Conservation (phyloP, 2,113 vertebrate genomes). For the Cathartes aura region DNA sequence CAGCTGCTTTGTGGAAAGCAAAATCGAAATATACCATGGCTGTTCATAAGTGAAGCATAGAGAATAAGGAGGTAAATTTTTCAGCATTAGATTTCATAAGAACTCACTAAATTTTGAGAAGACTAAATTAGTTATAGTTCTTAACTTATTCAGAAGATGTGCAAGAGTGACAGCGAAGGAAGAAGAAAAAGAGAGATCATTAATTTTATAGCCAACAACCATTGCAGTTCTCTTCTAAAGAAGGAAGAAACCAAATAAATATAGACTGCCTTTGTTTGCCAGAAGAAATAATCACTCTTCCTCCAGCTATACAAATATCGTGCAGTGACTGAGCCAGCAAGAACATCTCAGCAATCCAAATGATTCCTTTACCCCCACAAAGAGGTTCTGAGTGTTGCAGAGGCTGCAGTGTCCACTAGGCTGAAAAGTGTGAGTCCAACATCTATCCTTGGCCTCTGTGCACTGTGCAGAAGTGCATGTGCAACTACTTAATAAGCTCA, state of each 20-base stretch:
- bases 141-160: background rate
- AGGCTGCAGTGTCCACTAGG: background rate
- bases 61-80: background rate
- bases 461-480: background rate
- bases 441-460: background rate
- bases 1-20: background rate
- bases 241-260: constrained; percentile 6
- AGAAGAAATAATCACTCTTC: background rate
- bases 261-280: background rate
- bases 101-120: background rate
- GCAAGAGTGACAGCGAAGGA: background rate
- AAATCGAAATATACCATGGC: background rate
- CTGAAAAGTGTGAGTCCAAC: background rate
- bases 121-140: background rate
- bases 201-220: background rate
- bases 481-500: background rate
- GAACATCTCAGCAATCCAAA: background rate
- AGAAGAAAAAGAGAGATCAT: background rate
- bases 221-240: background rate
- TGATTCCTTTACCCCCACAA: background rate
- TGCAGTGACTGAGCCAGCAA: background rate
- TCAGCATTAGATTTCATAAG: background rate
- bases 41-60: background rate
- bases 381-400: background rate
- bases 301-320: background rate